phyloP scores from a whole-genome alignment of 2,888 invertebrate genomes.

The Lacanobia wlatinum region DNA sequence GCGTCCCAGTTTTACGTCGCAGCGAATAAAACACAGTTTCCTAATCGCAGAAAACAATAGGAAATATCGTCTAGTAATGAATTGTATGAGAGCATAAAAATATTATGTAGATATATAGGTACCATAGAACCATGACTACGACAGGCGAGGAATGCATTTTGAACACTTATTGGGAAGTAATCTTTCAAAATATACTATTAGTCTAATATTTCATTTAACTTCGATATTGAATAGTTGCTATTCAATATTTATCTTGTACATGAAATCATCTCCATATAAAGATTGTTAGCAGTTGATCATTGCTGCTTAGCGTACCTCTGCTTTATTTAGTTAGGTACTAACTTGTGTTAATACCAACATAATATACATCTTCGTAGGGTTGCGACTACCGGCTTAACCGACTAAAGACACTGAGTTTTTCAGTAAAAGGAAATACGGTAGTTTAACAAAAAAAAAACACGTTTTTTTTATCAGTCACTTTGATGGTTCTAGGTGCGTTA shows the following conservation, averaged over 20 bases:
- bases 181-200: conserved; percentile 8
- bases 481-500: conserved; percentile 33
- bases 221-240: background rate
- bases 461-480: conserved; percentile 19
- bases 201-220: conserved; percentile 17
- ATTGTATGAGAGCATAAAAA: conserved; percentile 15
- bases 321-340: conserved; percentile 17
- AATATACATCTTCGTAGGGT: background rate
- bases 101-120: background rate
- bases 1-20: conserved; percentile 60
- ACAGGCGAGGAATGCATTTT: background rate
- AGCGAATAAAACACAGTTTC: conserved; percentile 48
- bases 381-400: background rate
- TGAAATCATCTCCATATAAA: conserved; percentile 60
- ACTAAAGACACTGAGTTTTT: background rate
- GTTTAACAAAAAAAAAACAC: background rate
- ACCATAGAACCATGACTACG: background rate
- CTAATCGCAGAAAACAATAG: conserved; percentile 44
- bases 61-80: conserved; percentile 27
- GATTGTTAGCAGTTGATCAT: conserved; percentile 57
- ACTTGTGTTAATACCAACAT: conserved; percentile 13
- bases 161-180: background rate
- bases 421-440: background rate
- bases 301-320: conserved; percentile 46
- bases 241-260: conserved; percentile 20